Conservation (phyloP, 2,797 vertebrate genomes). For the Myotis planiceps region DNA sequence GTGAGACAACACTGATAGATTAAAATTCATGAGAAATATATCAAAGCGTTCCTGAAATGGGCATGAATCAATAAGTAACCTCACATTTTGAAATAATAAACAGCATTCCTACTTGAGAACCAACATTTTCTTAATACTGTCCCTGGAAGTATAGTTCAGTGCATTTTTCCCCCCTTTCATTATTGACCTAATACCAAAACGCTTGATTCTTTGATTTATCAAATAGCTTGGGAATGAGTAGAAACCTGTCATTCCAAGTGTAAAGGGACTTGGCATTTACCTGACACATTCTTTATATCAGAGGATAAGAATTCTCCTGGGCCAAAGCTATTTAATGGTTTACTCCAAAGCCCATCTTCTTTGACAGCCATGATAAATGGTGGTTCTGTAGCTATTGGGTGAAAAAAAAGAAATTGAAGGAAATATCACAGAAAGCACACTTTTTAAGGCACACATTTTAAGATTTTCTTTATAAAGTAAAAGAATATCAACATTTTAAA, state of each 20-base stretch:
- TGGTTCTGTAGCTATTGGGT: slow-evolving; percentile 80
- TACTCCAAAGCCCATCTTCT: slow-evolving; percentile 86
- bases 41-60: neutral
- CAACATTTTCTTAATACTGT: neutral
- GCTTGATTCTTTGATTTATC: neutral
- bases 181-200: neutral
- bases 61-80: neutral
- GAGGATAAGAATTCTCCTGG: slow-evolving; percentile 81
- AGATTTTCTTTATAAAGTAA: slow-evolving; percentile 11
- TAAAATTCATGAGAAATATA: neutral
- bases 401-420: neutral
- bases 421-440: neutral
- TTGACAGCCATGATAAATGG: slow-evolving; percentile 85
- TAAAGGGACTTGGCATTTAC: slow-evolving; percentile 75
- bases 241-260: neutral
- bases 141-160: neutral
- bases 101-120: neutral
- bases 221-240: slow-evolving; percentile 2
- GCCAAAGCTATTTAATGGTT: slow-evolving; percentile 83
- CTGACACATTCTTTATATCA: slow-evolving; percentile 83
- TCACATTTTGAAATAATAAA: slow-evolving; percentile 24
- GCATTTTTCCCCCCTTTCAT: neutral
- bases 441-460: neutral
- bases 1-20: neutral
- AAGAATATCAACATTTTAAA: neutral